phyloP scores from a whole-genome alignment of 2,797 vertebrate species.

The Leptodactylus fallax region DNA sequence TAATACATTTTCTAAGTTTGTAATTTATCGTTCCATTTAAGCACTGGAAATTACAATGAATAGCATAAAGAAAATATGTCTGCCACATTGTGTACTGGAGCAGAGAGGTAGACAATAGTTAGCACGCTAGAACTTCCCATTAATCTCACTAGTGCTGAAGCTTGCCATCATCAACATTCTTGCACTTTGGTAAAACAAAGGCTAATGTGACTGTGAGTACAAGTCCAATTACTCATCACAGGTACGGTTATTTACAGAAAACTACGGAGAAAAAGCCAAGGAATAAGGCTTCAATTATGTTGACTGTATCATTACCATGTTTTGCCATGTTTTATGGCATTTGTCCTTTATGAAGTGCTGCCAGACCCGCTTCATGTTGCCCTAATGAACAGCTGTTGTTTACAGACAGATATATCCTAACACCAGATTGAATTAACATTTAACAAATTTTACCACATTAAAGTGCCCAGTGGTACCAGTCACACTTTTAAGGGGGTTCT shows the following conservation, averaged over 20 bases:
- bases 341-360: constrained; percentile 33
- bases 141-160: constrained; percentile 27
- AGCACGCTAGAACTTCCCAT: constrained; percentile 23
- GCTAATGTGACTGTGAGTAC: constrained; percentile 17
- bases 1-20: constrained; percentile 12
- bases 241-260: constrained; percentile 36
- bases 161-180: constrained; percentile 15
- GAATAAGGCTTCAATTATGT: constrained; percentile 40
- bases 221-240: constrained; percentile 27
- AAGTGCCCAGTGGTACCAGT: not conserved
- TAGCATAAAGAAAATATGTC: constrained; percentile 42
- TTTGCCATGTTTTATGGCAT: constrained; percentile 12
- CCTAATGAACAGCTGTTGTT: constrained; percentile 27
- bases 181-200: constrained; percentile 22
- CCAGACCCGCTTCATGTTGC: constrained; percentile 23
- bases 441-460: not conserved
- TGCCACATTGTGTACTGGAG: constrained; percentile 29
- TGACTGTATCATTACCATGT: constrained; percentile 38
- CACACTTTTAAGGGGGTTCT: not conserved
- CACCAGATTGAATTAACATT: constrained; percentile 7
- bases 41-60: constrained; percentile 12
- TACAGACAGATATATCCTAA: constrained; percentile 5
- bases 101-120: constrained; percentile 24
- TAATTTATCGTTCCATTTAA: constrained; percentile 35
- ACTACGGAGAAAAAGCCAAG: not conserved